These are phyloP conservation scores for Dendroctonus valens DNA, from an alignment of 1,140 invertebrate genomes.

Conservation along the genomic window DNA sequence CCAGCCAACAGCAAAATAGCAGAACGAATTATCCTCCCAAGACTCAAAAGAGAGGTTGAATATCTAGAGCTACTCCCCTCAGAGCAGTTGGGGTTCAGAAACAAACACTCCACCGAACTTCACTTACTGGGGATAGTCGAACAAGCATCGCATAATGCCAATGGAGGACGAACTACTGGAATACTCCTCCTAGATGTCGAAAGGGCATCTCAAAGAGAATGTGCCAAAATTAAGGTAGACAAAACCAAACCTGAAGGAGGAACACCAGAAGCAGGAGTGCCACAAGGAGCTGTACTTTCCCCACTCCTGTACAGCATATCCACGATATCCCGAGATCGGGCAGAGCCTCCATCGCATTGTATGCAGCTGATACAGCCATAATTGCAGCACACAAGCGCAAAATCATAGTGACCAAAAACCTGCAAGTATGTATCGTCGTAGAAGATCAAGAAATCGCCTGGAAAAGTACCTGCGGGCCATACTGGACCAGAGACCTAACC, in stretches of 20 bases:
- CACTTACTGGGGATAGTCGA: conserved; percentile 12
- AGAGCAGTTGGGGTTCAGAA: conserved; percentile 40
- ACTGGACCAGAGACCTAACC: no score
- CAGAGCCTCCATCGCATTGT: not conserved
- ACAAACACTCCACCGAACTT: conserved; percentile 24
- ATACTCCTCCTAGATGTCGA: conserved; percentile 41
- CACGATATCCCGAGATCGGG: conserved; percentile 17
- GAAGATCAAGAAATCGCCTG: no score
- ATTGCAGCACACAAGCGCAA: no score
- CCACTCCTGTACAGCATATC: conserved; percentile 37
- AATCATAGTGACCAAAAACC: no score
- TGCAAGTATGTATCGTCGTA: no score
- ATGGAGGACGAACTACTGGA: conserved; percentile 31
- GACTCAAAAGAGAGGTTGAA: conserved; percentile 26
- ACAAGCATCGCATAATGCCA: conserved; percentile 7
- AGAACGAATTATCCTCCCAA: conserved; percentile 34
- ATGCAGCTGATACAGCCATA: conserved; percentile 7
- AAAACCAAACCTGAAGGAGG: conserved; percentile 26
- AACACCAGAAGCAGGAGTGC: conserved; percentile 36
- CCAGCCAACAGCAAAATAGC: conserved; percentile 34
- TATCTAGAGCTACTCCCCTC: conserved; percentile 33
- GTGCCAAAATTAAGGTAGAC: conserved; percentile 35
- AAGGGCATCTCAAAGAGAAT: conserved; percentile 33
- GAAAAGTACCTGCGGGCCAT: no score
- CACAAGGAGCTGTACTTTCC: conserved; percentile 39